phyloP scores from a whole-genome alignment of 2,113 vertebrate species.

The Saimiri boliviensis region DNA sequence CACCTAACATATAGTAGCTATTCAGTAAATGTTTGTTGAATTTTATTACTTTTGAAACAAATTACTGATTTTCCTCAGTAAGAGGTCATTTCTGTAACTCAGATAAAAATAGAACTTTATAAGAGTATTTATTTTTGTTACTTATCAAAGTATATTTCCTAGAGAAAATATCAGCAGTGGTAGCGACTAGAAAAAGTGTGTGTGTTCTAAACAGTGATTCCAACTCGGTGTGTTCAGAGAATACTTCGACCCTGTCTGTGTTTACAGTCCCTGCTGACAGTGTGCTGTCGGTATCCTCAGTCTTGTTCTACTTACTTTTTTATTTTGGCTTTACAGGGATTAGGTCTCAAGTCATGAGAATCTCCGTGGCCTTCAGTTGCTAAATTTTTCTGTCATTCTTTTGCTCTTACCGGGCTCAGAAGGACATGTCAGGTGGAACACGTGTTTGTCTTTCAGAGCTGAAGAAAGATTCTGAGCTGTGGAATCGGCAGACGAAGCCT shows the following conservation, averaged over 20 bases:
- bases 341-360: slow-evolving; percentile 34
- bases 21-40: slow-evolving; percentile 31
- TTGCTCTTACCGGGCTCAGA: slow-evolving; percentile 20
- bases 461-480: not conserved
- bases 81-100: slow-evolving; percentile 53
- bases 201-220: slow-evolving; percentile 2
- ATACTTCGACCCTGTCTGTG: not conserved
- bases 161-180: slow-evolving; percentile 31
- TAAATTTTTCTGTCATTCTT: not conserved
- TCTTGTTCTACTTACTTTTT: slow-evolving; percentile 9
- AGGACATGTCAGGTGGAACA: not conserved
- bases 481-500: not conserved
- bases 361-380: not conserved
- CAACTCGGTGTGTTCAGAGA: not conserved
- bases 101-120: slow-evolving; percentile 27
- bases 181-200: slow-evolving; percentile 19
- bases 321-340: slow-evolving; percentile 48
- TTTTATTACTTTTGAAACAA: slow-evolving; percentile 35
- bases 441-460: slow-evolving; percentile 28
- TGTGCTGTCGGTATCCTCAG: not conserved
- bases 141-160: slow-evolving; percentile 23
- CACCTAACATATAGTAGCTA: not conserved
- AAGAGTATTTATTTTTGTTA: not conserved
- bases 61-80: not conserved
- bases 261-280: not conserved